Conservation (phyloP, 2,113 vertebrate species). For the Gnathonemus longibarbis region DNA sequence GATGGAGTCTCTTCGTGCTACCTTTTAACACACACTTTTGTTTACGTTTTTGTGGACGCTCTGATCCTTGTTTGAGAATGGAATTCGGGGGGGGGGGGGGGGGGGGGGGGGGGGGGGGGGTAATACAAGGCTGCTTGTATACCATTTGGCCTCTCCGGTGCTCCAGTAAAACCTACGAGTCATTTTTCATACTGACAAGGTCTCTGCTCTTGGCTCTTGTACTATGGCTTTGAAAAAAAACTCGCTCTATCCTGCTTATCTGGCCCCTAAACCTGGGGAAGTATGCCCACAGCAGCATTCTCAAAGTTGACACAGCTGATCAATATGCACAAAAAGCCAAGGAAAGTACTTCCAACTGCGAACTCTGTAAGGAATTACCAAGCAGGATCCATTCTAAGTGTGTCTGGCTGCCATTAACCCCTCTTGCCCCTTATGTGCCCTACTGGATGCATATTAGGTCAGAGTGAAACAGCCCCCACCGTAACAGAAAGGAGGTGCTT, state of each 20-base stretch:
- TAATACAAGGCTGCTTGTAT: conserved; percentile 23
- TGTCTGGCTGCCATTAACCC: not conserved
- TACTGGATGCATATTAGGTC: not conserved
- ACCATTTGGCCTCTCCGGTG: not conserved
- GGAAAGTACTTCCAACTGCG: conserved; percentile 1
- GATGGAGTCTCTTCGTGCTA: not conserved
- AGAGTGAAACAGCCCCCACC: not conserved
- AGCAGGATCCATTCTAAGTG: not conserved
- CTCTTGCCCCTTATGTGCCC: not conserved
- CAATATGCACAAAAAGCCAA: not conserved
- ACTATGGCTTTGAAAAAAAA: not conserved
- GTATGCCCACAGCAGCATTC: not conserved
- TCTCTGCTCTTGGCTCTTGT: not conserved
- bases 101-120: conserved; percentile 24
- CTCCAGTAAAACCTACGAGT: conserved; percentile 27
- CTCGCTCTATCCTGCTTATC: conserved; percentile 1
- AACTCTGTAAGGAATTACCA: not conserved
- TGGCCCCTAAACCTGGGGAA: not conserved
- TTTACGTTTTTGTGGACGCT: conserved; percentile 4
- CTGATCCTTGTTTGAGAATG: conserved; percentile 32
- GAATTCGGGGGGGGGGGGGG: no score
- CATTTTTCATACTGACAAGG: conserved; percentile 28
- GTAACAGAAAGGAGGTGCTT: not conserved
- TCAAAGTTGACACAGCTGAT: conserved; percentile 17
- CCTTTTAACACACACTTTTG: not conserved